Conservation (phyloP, 2,797 vertebrate genomes). For the Urophycis tenuis region DNA sequence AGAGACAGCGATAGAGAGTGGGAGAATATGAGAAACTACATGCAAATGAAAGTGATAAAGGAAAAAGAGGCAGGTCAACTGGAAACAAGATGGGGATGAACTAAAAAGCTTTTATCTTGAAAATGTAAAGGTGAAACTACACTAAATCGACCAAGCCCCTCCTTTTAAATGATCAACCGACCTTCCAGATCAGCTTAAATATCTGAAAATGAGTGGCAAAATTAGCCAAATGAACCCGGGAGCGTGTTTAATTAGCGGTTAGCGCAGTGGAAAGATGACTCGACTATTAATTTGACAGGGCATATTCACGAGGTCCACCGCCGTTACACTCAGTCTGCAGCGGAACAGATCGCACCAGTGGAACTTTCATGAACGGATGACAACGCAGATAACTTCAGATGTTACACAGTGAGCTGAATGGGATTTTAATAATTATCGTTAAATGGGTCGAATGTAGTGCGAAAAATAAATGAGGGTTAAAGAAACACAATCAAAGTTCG, state of each 20-base stretch:
- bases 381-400: background rate
- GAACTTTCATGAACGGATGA: background rate
- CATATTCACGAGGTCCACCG: background rate
- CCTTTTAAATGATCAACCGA: no score
- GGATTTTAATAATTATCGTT: background rate
- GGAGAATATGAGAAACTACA: background rate
- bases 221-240: slow-evolving; percentile 11
- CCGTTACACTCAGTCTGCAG: slow-evolving; percentile 12
- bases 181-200: background rate
- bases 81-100: no score
- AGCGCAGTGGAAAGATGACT: background rate
- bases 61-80: background rate
- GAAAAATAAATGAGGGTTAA: background rate
- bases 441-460: background rate
- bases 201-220: background rate
- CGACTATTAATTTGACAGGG: slow-evolving; percentile 7
- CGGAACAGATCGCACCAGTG: background rate
- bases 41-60: background rate
- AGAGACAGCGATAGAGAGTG: background rate
- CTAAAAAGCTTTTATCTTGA: no score
- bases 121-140: background rate
- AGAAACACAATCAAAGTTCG: background rate
- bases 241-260: slow-evolving; percentile 18
- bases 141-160: background rate
- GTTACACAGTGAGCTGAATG: background rate